These are phyloP conservation scores for Aviceda subcristata DNA, from an alignment of 2,113 vertebrate genomes.

Conservation along the genomic window DNA sequence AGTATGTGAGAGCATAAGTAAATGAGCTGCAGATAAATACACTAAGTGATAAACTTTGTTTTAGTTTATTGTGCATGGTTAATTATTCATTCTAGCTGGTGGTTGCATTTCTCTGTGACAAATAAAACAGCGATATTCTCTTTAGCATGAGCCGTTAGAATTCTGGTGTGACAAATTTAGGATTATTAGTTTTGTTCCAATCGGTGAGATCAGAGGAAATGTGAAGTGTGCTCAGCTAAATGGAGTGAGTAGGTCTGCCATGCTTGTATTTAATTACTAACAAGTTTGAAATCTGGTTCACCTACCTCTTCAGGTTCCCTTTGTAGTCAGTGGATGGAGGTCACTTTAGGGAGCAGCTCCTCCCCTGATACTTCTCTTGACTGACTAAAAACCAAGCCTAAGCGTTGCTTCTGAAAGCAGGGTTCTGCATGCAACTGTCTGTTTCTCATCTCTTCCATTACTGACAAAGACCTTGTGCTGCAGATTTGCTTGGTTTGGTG, in stretches of 20 bases:
- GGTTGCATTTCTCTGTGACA: not conserved
- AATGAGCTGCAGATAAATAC: not conserved
- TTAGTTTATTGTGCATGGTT: not conserved
- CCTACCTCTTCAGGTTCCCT: not conserved
- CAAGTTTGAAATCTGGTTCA: not conserved
- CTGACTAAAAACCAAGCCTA: not conserved
- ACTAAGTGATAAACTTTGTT: not conserved
- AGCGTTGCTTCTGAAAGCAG: not conserved
- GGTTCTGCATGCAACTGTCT: not conserved
- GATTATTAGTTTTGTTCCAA: not conserved
- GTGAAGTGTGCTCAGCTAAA: not conserved
- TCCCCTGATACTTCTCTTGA: not conserved
- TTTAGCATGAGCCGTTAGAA: not conserved
- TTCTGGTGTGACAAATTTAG: not conserved
- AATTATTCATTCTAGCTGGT: not conserved
- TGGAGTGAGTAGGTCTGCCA: not conserved
- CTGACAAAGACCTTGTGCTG: not conserved
- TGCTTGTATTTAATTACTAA: not conserved
- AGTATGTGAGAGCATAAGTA: not conserved
- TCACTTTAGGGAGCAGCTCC: not conserved
- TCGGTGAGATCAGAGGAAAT: not conserved
- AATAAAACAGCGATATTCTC: not conserved
- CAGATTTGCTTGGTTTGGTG: not conserved
- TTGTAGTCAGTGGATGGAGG: not conserved
- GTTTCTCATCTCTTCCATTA: not conserved